Base-by-base conservation (phyloP, 2,888 invertebrate genomes). In the Hymenopus coronatus region DNA sequence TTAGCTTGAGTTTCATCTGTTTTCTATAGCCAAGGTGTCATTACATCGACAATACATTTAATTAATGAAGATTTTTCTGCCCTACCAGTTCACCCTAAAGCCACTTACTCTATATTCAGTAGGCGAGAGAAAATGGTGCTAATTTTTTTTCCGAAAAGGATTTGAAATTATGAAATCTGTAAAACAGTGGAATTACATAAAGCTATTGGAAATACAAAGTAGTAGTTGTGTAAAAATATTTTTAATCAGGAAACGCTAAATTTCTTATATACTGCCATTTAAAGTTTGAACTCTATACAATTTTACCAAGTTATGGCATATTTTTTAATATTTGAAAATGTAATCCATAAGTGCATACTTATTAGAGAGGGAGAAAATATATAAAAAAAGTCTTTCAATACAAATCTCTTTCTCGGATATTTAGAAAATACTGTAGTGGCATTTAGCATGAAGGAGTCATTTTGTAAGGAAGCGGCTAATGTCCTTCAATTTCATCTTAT, bases 281-380 rank as follows among this genome's bases (percentile, higher is more conserved):
- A 87, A 82, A 86, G 33, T 87, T 54, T 33, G 82, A 82, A 33
- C 82, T 82, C 87, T 87, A 87, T 89, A 88, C 88, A 87, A 81
- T 87, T 87, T 87, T 89, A 87, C 33, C 81, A 46, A 84, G 40
- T 89, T 86, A 84, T 28, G 89, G 89, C 87, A 84, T 89, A 89
- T 89, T 89, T 89, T 83, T 89, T 89, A 89, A 87, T 87, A 89
- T 89, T 87, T 89, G 87, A 89, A 89, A 87, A 25, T 82, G 82
- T 84, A 84, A 87, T 89, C 89, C 89, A 28, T 87, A 89, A 89
- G 89, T 89, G 89, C 89, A 89, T 89, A 89, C 89, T 89, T 89
- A 89, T 40, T 84, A 87, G 84, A 54, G 40, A 87, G 70, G 27
- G 8, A 12, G 83, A 82, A 28, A 82, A 30, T 20, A 20, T 54